Percentiles rank a stretch among this genome's conserved stretches.
These are phyloP conservation scores for Yponomeuta cagnagella DNA, from an alignment of 2,888 invertebrate species.

Conservation along the genomic window DNA sequence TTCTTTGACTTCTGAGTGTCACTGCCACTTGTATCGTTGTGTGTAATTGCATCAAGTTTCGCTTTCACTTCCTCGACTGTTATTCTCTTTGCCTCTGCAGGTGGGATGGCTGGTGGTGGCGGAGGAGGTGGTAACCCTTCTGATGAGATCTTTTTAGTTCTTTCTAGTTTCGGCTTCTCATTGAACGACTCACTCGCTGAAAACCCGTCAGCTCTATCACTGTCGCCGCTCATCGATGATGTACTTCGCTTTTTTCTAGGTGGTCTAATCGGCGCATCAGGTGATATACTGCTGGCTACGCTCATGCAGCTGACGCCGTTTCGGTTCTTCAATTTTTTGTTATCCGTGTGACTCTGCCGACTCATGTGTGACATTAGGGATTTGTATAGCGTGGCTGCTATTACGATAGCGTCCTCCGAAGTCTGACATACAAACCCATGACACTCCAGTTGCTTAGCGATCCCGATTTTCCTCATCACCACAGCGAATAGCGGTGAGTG, in stretches of 20 bases:
- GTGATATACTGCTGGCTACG: constrained; percentile 78
- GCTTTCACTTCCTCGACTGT: constrained; percentile 76
- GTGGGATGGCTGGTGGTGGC: constrained; percentile 44
- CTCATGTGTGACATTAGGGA: constrained; percentile 89
- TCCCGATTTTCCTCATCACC: constrained; percentile 88
- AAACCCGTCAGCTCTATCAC: constrained; percentile 73
- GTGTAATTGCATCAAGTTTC: constrained; percentile 68
- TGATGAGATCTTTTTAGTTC: constrained; percentile 74
- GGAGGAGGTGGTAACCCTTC: constrained; percentile 74
- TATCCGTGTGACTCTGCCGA: constrained; percentile 68
- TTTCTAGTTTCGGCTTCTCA: constrained; percentile 68
- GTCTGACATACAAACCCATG: constrained; percentile 94
- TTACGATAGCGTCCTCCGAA: constrained; percentile 93
- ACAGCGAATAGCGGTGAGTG: constrained; percentile 93
- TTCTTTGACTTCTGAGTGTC: constrained; percentile 74
- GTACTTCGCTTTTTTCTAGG: constrained; percentile 84
- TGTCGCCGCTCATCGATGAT: constrained; percentile 78
- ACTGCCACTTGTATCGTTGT: constrained; percentile 59
- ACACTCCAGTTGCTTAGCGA: constrained; percentile 88
- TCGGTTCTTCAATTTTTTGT: constrained; percentile 79
- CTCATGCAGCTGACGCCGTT: constrained; percentile 88
- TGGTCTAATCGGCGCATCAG: constrained; percentile 79
- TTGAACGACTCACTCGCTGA: constrained; percentile 64
- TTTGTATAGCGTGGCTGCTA: constrained; percentile 93
- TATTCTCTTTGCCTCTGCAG: constrained; percentile 58